phyloP scores from a whole-genome alignment of 1,140 invertebrate genomes.

The Hestina assimilis region DNA sequence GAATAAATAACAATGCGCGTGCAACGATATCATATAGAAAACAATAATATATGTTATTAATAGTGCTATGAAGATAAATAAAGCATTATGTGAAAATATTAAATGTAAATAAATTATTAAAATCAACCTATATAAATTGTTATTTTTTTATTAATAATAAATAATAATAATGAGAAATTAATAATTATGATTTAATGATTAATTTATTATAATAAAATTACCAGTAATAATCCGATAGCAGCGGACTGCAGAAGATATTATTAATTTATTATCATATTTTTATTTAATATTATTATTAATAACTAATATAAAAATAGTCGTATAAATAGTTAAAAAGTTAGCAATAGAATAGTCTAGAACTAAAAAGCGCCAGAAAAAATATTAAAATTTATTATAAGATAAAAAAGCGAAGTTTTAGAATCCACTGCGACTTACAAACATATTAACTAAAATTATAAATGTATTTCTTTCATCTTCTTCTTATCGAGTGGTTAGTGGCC shows the following conservation, averaged over 20 bases:
- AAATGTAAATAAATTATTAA: conserved; percentile 3
- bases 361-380: conserved; percentile 10
- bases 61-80: conserved; percentile 16
- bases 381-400: conserved; percentile 17
- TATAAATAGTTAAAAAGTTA: conserved; percentile 17
- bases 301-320: conserved; percentile 27
- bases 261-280: conserved; percentile 52
- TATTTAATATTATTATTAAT: conserved; percentile 54
- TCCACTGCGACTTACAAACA: conserved; percentile 12
- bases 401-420: conserved; percentile 25
- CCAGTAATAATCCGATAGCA: conserved; percentile 85
- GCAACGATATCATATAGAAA: conserved; percentile 6
- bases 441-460: too few relatives aligned
- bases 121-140: conserved; percentile 13
- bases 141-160: conserved; percentile 34
- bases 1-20: conserved; percentile 21
- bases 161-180: conserved; percentile 56
- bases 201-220: conserved; percentile 79
- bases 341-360: conserved; percentile 23
- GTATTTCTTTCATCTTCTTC: too few relatives aligned
- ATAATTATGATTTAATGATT: conserved; percentile 61
- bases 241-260: conserved; percentile 81
- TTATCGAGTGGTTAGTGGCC: too few relatives aligned
- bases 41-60: neutral
- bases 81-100: conserved; percentile 5